phyloP scores from a whole-genome alignment of 2,888 invertebrate genomes.

The Nemurella pictetii region DNA sequence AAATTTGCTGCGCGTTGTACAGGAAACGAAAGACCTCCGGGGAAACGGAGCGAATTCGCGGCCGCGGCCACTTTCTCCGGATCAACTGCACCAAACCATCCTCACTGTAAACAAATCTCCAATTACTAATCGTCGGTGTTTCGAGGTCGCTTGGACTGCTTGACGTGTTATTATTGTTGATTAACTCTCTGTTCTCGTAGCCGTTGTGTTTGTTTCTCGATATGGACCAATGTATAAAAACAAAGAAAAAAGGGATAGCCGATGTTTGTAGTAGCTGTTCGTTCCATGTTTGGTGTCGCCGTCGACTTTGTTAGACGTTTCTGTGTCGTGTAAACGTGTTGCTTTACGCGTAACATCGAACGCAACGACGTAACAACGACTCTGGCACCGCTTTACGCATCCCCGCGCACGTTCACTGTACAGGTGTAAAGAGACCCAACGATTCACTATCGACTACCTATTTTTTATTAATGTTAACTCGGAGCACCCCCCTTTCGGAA shows the following conservation, averaged over 20 bases:
- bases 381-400: background rate
- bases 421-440: background rate
- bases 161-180: background rate
- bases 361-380: background rate
- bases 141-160: background rate
- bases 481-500: background rate
- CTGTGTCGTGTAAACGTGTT: background rate
- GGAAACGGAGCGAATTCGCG: background rate
- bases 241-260: background rate
- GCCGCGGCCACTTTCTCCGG: background rate
- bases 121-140: background rate
- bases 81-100: background rate
- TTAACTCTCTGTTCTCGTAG: constrained; percentile 17
- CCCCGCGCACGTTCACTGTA: background rate
- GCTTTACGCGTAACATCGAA: background rate
- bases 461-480: background rate
- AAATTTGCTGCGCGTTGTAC: background rate
- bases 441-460: background rate
- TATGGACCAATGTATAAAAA: constrained; percentile 33
- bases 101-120: background rate
- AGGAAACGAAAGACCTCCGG: background rate
- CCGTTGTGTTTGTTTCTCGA: constrained; percentile 2
- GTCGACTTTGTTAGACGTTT: background rate
- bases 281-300: constrained; percentile 19
- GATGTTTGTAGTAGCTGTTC: background rate